A percentile compares a stretch with the other conserved stretches of the same genome.
phyloP scores from a whole-genome alignment of 2,113 vertebrate genomes.

The Haliaeetus leucogaster region DNA sequence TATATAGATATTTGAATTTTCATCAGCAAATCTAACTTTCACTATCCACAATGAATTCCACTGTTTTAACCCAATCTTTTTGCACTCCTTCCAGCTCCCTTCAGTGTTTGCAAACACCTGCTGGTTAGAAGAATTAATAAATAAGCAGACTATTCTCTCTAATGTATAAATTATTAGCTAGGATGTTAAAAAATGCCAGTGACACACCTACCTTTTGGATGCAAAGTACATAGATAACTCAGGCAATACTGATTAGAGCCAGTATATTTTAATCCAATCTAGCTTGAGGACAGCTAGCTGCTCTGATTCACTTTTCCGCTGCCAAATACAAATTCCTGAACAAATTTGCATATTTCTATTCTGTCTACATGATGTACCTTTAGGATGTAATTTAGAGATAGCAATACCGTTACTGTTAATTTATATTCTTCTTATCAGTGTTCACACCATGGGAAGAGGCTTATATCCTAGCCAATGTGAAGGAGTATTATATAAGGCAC shows the following conservation, averaged over 20 bases:
- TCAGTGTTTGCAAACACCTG: neutral
- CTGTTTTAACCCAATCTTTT: neutral
- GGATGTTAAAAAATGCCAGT: neutral
- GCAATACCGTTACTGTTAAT: neutral
- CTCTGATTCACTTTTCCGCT: neutral
- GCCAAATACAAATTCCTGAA: constrained; percentile 11
- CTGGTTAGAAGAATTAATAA: neutral
- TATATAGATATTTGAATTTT: neutral
- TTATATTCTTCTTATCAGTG: constrained; percentile 37
- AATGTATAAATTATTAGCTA: constrained; percentile 1
- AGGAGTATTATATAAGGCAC: neutral
- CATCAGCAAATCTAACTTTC: neutral
- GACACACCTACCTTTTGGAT: neutral
- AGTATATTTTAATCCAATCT: neutral
- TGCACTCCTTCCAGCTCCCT: neutral
- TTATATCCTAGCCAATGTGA: neutral
- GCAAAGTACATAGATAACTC: neutral
- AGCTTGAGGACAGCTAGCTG: neutral
- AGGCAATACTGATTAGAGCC: neutral
- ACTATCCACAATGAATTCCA: neutral
- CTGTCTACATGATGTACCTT: neutral
- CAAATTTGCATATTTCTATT: constrained; percentile 3
- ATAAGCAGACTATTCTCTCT: neutral
- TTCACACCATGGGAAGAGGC: neutral
- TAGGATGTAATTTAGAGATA: constrained; percentile 43